Conservation (phyloP, 1,140 invertebrate genomes). For the Venturia canescens region DNA sequence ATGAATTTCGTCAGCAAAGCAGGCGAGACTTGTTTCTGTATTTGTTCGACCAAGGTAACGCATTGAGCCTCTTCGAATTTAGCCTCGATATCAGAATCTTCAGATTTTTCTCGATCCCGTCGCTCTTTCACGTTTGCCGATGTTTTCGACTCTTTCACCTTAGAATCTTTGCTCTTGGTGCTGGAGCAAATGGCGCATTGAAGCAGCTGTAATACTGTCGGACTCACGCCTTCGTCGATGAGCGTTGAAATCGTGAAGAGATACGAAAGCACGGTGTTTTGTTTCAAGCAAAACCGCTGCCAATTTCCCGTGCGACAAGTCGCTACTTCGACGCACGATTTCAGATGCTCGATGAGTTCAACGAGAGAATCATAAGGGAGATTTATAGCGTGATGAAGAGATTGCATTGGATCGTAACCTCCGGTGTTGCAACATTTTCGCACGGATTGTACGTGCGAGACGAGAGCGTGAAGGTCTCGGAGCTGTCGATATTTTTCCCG, state of each 20-base stretch:
- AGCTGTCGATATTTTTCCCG: constrained; percentile 97
- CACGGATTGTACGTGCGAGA: constrained; percentile 84
- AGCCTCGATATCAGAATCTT: constrained; percentile 82
- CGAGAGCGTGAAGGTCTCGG: constrained; percentile 93
- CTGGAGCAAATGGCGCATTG: constrained; percentile 89
- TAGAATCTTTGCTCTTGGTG: constrained; percentile 70
- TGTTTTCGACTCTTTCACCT: constrained; percentile 75
- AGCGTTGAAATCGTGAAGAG: constrained; percentile 76
- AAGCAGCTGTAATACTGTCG: constrained; percentile 92
- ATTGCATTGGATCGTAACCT: constrained; percentile 78
- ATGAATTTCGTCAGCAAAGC: constrained; percentile 88
- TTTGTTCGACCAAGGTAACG: constrained; percentile 83
- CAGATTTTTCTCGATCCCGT: constrained; percentile 82
- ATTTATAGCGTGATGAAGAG: constrained; percentile 74
- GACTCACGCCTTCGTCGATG: constrained; percentile 95
- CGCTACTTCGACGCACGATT: constrained; percentile 95
- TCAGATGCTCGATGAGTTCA: constrained; percentile 95
- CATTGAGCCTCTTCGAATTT: constrained; percentile 85
- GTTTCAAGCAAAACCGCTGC: constrained; percentile 92
- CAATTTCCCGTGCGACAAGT: constrained; percentile 94
- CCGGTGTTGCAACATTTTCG: constrained; percentile 80
- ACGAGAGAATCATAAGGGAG: constrained; percentile 94
- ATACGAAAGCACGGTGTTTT: constrained; percentile 82
- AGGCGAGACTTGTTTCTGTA: constrained; percentile 84
- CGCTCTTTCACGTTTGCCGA: constrained; percentile 68